phyloP scores from a whole-genome alignment of 2,113 vertebrate species.

The Paralichthys olivaceus region DNA sequence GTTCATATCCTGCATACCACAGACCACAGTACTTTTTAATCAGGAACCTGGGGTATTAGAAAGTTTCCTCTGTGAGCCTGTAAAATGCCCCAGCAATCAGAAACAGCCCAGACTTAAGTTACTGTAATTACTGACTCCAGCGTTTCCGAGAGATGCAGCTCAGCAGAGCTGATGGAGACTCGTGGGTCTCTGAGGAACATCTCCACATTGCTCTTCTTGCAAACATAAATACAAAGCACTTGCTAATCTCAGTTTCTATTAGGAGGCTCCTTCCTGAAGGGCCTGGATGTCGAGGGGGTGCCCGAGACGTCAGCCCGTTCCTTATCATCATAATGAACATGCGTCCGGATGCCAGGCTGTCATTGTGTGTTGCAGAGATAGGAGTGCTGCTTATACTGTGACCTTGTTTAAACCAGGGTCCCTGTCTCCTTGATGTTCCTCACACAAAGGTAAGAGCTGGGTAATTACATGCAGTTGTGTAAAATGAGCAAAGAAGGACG shows the following conservation, averaged over 20 bases:
- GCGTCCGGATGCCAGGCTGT: not conserved
- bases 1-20: not conserved
- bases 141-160: constrained; percentile 24
- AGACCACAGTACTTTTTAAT: not conserved
- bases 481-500: constrained; percentile 13
- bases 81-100: constrained; percentile 17
- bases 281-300: constrained; percentile 11
- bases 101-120: constrained; percentile 11
- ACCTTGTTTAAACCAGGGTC: constrained; percentile 69
- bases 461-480: constrained; percentile 48
- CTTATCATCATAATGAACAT: constrained; percentile 46
- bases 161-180: constrained; percentile 18
- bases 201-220: constrained; percentile 15
- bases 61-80: not conserved
- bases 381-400: constrained; percentile 65
- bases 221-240: constrained; percentile 23
- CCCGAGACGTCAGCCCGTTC: constrained; percentile 22
- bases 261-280: constrained; percentile 36
- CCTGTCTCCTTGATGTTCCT: constrained; percentile 30
- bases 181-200: constrained; percentile 40
- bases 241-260: constrained; percentile 46
- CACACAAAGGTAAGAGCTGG: constrained; percentile 47
- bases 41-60: not conserved
- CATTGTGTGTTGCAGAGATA: constrained; percentile 34
- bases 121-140: constrained; percentile 43